phyloP scores from a whole-genome alignment of 2,888 invertebrate species.

The Lycia hirtaria region DNA sequence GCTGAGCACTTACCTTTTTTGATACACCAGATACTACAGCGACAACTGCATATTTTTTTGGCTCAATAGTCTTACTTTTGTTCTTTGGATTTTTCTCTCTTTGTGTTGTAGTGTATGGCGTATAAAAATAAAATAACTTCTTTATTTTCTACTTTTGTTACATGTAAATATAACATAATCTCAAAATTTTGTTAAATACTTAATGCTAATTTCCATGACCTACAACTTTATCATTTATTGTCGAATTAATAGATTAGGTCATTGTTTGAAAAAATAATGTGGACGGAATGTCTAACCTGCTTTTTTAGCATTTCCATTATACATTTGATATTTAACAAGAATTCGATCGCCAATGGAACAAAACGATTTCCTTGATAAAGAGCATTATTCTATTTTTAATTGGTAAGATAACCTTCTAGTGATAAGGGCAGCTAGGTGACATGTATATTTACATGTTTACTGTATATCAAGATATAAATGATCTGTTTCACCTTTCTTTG shows the following conservation, averaged over 20 bases:
- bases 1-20: too few relatives aligned
- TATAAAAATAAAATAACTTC: too few relatives aligned
- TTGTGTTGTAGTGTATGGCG: too few relatives aligned
- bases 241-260: background rate
- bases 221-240: background rate
- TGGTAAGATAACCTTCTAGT: conserved; percentile 20
- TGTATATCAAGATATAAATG: conserved; percentile 1
- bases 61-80: too few relatives aligned
- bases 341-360: background rate
- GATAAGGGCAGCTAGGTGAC: conserved; percentile 19
- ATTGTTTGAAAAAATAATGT: background rate
- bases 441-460: conserved; percentile 17
- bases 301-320: background rate
- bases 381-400: conserved; percentile 18
- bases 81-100: too few relatives aligned
- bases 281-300: background rate
- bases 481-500: background rate
- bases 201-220: background rate
- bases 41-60: too few relatives aligned
- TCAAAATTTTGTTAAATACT: too few relatives aligned
- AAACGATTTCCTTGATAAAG: conserved; percentile 6
- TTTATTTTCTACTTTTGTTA: too few relatives aligned
- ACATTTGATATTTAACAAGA: background rate
- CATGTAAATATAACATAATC: too few relatives aligned
- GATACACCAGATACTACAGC: too few relatives aligned